Conservation (phyloP, 2,888 invertebrate species). For the Spodoptera exigua region DNA sequence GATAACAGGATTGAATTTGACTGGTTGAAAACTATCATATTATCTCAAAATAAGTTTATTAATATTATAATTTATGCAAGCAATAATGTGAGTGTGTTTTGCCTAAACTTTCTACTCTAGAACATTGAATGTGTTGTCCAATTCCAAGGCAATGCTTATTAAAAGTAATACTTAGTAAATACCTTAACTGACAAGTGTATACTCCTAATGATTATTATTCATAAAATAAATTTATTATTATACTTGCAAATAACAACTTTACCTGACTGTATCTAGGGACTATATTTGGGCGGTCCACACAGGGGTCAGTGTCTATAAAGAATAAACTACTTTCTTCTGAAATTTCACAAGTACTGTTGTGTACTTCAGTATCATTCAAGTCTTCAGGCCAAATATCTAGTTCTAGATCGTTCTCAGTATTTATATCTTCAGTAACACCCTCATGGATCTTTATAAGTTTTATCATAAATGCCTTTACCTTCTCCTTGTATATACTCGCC, state of each 20-base stretch:
- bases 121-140: too few species aligned
- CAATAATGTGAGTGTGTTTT: too few species aligned
- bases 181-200: too few species aligned
- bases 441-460: constrained; percentile 78
- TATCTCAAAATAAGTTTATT: too few species aligned
- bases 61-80: too few species aligned
- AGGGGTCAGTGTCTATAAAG: constrained; percentile 82
- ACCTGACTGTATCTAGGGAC: constrained; percentile 81
- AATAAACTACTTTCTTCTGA: constrained; percentile 71
- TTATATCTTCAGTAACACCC: constrained; percentile 61
- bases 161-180: too few species aligned
- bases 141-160: too few species aligned
- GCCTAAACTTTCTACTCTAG: too few species aligned
- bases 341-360: constrained; percentile 30
- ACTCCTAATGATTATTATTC: not conserved
- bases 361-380: constrained; percentile 57
- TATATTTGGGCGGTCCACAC: constrained; percentile 62
- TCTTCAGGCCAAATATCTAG: constrained; percentile 83
- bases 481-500: constrained; percentile 81
- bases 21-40: too few species aligned
- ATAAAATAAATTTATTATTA: not conserved
- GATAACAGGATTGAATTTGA: too few species aligned
- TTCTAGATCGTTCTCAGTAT: constrained; percentile 79
- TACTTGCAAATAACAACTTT: constrained; percentile 20
- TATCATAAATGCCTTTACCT: constrained; percentile 84